Evolutionary conservation across 2,888 invertebrate species (phyloP).

Genomic region (Serrognathus titanus): DNA sequence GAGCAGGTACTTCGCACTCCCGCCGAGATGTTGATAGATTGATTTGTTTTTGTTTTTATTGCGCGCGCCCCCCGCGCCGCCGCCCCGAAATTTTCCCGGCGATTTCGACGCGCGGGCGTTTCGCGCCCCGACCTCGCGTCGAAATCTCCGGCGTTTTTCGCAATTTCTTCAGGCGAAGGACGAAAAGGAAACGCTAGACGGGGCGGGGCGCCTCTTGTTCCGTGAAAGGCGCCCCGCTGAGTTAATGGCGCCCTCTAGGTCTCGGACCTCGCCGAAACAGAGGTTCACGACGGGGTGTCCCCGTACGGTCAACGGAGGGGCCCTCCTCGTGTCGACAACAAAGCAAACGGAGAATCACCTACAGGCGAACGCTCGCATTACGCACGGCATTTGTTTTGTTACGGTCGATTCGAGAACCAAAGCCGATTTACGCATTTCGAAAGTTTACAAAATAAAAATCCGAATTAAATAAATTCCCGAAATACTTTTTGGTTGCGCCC

Average conservation of each 20-base stretch:
- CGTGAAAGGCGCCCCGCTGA: conserved; percentile 37
- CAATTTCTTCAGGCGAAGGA: no score
- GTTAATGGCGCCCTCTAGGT: conserved; percentile 45
- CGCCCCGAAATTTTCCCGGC: no score
- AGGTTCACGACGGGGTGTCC: conserved; percentile 32
- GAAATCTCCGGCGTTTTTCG: no score
- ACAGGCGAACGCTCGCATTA: background rate
- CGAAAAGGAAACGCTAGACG: conserved; percentile 31
- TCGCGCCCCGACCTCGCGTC: no score
- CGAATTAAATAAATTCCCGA: no score
- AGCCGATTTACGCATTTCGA: no score
- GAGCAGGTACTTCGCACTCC: conserved; percentile 40
- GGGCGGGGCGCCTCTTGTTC: conserved; percentile 37
- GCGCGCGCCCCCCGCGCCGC: background rate
- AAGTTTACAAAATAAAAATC: no score
- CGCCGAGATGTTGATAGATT: conserved; percentile 48
- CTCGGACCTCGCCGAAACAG: conserved; percentile 42
- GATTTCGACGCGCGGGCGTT: no score
- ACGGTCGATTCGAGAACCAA: no score
- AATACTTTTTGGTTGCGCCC: no score
- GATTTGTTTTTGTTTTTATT: conserved; percentile 47
- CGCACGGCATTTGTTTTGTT: background rate
- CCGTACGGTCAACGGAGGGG: conserved; percentile 9
- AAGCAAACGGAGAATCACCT: conserved; percentile 2
- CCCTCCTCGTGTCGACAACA: conserved; percentile 9